Evolutionary conservation across 2,888 invertebrate genomes (phyloP).

Genomic region (Argyresthia albistria): DNA sequence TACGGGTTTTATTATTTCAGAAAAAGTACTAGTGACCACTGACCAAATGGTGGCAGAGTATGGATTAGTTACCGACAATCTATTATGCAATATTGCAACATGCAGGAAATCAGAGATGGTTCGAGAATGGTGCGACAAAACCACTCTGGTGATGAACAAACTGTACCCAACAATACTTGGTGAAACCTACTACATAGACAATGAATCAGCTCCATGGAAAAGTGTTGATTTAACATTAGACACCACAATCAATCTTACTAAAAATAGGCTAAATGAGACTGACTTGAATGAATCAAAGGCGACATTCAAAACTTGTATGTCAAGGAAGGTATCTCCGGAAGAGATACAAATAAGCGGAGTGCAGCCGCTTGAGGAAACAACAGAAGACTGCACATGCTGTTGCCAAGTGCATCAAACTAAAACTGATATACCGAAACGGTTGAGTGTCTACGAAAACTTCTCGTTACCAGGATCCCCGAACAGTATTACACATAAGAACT

Average conservation of each 20-base stretch:
- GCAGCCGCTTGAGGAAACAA: constrained; percentile 30
- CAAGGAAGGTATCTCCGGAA: constrained; percentile 23
- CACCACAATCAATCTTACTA: constrained; percentile 33
- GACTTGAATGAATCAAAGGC: constrained; percentile 25
- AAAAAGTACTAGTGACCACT: constrained; percentile 75
- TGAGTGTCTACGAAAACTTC: constrained; percentile 54
- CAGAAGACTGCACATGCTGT: constrained; percentile 12
- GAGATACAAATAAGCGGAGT: constrained; percentile 45
- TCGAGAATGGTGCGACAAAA: constrained; percentile 58
- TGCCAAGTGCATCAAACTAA: constrained; percentile 6
- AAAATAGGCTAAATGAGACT: constrained; percentile 14
- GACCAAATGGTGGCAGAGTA: constrained; percentile 76
- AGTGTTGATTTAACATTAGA: constrained; percentile 23
- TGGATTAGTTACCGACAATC: constrained; percentile 38
- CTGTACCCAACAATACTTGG: constrained; percentile 55
- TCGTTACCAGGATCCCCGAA: constrained; percentile 56
- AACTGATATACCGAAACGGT: constrained; percentile 17
- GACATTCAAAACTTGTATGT: constrained; percentile 46
- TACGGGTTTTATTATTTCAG: constrained; percentile 39
- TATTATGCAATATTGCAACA: constrained; percentile 22
- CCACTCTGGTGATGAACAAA: constrained; percentile 49
- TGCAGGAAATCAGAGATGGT: constrained; percentile 51
- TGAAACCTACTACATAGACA: constrained; percentile 46
- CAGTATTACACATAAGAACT: constrained; percentile 48
- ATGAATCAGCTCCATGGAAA: constrained; percentile 38